These are phyloP conservation scores for Tiliacea aurago DNA, from an alignment of 2,888 invertebrate genomes.

Conservation along the genomic window DNA sequence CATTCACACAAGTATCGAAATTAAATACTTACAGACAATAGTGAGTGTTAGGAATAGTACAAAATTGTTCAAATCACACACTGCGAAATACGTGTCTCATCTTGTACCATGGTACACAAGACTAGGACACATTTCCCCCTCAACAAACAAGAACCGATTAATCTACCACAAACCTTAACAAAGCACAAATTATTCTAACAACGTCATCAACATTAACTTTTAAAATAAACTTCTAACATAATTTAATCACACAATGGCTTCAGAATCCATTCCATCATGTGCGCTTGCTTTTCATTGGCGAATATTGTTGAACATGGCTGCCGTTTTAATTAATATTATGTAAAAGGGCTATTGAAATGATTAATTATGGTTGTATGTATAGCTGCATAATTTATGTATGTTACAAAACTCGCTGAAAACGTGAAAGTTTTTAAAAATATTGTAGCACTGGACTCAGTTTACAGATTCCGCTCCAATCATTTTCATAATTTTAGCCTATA, in stretches of 20 bases:
- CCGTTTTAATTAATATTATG: constrained; percentile 52
- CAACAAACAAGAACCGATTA: constrained; percentile 12
- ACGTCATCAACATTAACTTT: constrained; percentile 51
- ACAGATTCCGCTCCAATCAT: not conserved
- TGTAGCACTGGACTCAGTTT: not conserved
- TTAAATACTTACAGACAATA: too few relatives aligned
- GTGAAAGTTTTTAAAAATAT: not conserved
- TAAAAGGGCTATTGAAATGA: constrained; percentile 37
- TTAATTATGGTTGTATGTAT: constrained; percentile 33
- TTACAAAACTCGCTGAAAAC: not conserved
- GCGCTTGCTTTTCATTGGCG: constrained; percentile 34
- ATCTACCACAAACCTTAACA: constrained; percentile 14
- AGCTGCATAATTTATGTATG: not conserved
- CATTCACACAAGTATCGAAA: too few relatives aligned
- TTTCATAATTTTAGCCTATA: not conserved
- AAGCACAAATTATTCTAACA: constrained; percentile 43
- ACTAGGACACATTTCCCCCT: not conserved
- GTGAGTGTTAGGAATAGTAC: too few relatives aligned
- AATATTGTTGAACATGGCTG: constrained; percentile 33
- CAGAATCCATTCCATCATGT: constrained; percentile 51
- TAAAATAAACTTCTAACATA: constrained; percentile 36
- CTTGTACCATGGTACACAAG: too few relatives aligned
- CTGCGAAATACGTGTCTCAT: too few relatives aligned
- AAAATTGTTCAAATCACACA: too few relatives aligned
- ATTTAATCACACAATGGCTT: constrained; percentile 47